These are phyloP conservation scores for Zosterops hypoxanthus DNA, from an alignment of 2,113 vertebrate species.

Conservation along the genomic window DNA sequence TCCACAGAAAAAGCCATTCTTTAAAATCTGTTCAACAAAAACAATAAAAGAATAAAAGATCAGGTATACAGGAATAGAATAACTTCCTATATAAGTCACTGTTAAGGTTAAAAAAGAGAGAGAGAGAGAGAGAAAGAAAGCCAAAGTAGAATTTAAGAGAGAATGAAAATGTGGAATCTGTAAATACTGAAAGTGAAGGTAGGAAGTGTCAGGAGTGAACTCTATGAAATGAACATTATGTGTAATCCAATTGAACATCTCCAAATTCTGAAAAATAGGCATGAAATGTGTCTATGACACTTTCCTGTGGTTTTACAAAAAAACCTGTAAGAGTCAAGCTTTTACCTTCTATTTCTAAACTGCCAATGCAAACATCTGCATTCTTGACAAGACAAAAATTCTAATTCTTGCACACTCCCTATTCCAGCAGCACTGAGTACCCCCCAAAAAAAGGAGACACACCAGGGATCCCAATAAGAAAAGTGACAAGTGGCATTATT, in stretches of 20 bases:
- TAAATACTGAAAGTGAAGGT: not conserved
- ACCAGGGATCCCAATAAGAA: not conserved
- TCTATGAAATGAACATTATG: not conserved
- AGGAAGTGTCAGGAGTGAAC: not conserved
- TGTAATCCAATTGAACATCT: not conserved
- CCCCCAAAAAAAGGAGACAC: not conserved
- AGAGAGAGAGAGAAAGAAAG: not conserved
- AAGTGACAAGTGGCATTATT: not conserved
- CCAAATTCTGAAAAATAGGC: not conserved
- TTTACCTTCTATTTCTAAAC: not conserved
- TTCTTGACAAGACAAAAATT: not conserved
- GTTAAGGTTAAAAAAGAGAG: not conserved
- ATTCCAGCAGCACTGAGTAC: not conserved
- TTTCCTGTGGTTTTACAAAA: not conserved
- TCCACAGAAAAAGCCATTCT: not conserved
- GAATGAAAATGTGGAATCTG: not conserved
- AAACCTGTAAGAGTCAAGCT: not conserved
- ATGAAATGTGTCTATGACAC: fast-evolving
- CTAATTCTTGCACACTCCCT: not conserved
- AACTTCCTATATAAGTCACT: not conserved
- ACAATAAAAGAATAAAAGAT: not conserved
- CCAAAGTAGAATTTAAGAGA: not conserved
- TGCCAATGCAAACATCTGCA: not conserved
- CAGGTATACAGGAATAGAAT: fast-evolving
- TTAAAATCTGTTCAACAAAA: not conserved